Conservation (phyloP, 1,140 invertebrate species). For the Ostrea denselamellosa region DNA sequence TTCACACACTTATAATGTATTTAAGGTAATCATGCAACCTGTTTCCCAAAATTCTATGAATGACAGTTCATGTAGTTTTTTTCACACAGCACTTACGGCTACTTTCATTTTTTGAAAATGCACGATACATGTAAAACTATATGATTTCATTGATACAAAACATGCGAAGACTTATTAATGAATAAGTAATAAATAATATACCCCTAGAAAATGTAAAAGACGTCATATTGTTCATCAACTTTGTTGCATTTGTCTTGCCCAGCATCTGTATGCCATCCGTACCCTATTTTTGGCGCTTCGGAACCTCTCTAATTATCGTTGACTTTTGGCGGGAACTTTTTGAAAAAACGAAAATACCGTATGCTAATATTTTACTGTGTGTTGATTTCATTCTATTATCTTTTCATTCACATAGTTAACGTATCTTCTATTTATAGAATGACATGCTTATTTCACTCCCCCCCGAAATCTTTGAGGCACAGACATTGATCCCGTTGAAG, state of each 20-base stretch:
- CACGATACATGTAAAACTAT: not conserved
- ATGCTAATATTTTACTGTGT: too few species aligned
- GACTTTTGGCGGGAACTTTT: not conserved
- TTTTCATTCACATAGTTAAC: too few species aligned
- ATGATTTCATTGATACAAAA: not conserved
- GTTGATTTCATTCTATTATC: too few species aligned
- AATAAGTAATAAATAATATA: not conserved
- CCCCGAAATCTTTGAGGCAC: too few species aligned
- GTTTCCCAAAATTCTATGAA: too few species aligned
- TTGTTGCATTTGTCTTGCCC: not conserved
- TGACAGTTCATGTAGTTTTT: too few species aligned
- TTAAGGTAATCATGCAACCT: too few species aligned
- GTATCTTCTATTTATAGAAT: too few species aligned
- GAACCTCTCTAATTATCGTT: not conserved
- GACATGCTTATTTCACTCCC: too few species aligned
- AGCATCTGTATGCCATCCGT: not conserved
- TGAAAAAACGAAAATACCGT: too few species aligned
- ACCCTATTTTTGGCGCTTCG: not conserved
- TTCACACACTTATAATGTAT: too few species aligned
- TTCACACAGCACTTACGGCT: not conserved
- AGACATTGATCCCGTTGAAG: too few species aligned
- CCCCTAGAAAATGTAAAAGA: constrained; percentile 7
- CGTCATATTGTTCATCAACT: not conserved
- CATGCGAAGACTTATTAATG: not conserved
- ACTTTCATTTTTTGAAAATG: not conserved